Conservation (phyloP, 2,797 vertebrate genomes). For the Spinus pinus region DNA sequence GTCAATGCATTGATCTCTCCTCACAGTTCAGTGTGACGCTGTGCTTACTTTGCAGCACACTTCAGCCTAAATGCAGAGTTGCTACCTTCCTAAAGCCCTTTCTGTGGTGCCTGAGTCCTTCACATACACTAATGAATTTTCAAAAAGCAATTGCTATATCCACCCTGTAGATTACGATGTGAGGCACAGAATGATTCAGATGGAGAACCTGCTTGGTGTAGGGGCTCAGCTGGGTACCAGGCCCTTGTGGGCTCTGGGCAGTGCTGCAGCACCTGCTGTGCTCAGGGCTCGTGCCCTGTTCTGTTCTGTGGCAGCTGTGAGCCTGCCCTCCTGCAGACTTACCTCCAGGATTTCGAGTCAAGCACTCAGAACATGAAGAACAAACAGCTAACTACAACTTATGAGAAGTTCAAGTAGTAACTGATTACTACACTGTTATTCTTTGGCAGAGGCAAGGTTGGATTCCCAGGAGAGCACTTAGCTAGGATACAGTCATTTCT, state of each 20-base stretch:
- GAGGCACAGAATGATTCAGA: neutral
- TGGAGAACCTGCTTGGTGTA: neutral
- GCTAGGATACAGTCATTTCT: neutral
- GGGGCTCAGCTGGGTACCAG: neutral
- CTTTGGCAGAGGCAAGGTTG: neutral
- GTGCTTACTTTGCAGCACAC: neutral
- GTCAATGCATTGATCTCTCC: neutral
- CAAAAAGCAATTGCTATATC: neutral
- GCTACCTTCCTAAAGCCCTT: neutral
- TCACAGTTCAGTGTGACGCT: neutral
- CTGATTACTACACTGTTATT: neutral
- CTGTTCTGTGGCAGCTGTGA: neutral
- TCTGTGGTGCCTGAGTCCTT: neutral
- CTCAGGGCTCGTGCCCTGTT: neutral
- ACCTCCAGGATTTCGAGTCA: neutral
- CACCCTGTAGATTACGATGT: accelerated
- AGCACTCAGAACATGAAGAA: neutral
- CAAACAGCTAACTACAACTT: neutral
- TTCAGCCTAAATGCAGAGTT: neutral
- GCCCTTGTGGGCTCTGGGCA: neutral
- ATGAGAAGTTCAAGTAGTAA: neutral
- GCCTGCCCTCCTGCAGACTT: neutral
- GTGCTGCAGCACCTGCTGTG: neutral
- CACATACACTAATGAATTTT: neutral
- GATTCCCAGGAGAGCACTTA: neutral